Evolutionary conservation across 2,888 invertebrate genomes (phyloP).

Genomic region (Pterostichus madidus): DNA sequence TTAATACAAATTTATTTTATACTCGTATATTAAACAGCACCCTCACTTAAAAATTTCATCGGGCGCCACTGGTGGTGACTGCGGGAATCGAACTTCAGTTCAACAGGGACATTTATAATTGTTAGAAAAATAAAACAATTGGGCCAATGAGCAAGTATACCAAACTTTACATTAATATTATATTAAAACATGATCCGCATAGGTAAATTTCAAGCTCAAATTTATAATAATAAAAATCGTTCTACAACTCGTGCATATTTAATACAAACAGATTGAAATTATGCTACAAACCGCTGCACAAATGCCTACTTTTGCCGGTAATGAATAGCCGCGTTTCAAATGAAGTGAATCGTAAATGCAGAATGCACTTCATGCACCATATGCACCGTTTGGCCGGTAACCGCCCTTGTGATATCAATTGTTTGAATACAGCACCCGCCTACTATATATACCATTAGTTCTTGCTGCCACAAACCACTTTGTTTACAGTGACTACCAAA

Average conservation of each 20-base stretch:
- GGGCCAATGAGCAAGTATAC: slow-evolving; percentile 14
- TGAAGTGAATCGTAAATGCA: slow-evolving; percentile 58
- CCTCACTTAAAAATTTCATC: no score
- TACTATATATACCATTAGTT: slow-evolving; percentile 58
- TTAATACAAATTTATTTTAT: no score
- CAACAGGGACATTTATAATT: no score
- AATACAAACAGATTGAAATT: slow-evolving; percentile 30
- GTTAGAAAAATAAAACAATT: not conserved
- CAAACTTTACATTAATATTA: slow-evolving; percentile 3
- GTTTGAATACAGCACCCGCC: slow-evolving; percentile 35
- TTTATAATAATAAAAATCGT: slow-evolving; percentile 16
- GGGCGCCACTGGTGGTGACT: no score
- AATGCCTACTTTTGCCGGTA: slow-evolving; percentile 53
- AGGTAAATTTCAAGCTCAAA: not conserved
- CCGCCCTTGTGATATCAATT: slow-evolving; percentile 60
- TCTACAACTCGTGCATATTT: not conserved
- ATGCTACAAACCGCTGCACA: slow-evolving; percentile 6
- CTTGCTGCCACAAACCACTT: slow-evolving; percentile 11
- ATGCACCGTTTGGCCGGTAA: slow-evolving; percentile 47
- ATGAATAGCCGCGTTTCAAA: slow-evolving; percentile 31
- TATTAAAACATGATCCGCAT: slow-evolving; percentile 8
- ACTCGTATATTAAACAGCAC: no score
- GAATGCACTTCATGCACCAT: slow-evolving; percentile 58
- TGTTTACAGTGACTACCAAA: slow-evolving; percentile 46
- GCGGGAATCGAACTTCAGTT: no score